Base-by-base conservation (phyloP, 2,888 invertebrate species). In the Laothoe populi region DNA sequence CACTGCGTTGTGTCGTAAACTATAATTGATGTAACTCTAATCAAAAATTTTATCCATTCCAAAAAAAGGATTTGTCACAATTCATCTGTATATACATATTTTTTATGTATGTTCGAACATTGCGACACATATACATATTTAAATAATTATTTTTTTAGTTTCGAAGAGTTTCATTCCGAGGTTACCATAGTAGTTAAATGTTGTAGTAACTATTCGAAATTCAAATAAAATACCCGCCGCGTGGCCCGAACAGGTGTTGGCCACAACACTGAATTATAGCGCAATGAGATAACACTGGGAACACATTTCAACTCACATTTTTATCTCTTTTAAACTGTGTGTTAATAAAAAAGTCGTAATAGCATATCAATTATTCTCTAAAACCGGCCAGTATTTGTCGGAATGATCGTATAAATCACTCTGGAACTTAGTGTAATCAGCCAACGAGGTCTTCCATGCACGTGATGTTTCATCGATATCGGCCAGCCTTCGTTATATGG, bases 381-480 rank as follows among this genome's bases (percentile, higher is more conserved):
- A 40, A 60, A 53, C 60, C 49, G 53, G 49, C 53, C 23, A 53
- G 24, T 21, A n/a, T 26, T 53, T 61, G 53, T 61, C 60, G 53
- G 19, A 63, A 63, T 63, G 42, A 49, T 31, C 53, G 53, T 57
- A 60, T 62, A 64, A 63, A 64, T 64, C 61, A 64, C 60, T 62
- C 57, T 64, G 60, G 53, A 53, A 49, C 60, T 64, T 63, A 57
- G 21, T 42, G 60, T 66, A 65, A 66, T 67, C 64, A 66, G 60
- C 59, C 61, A 64, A 66, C 63, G 59, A 53, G 68, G 42, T 42
- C 61, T 67, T 38, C 60, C 59, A 59, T 63, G 59, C 65, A 53
- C 61, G 69, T 63, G 64, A 53, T 3, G 26, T n/a, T 53, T 31
- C 42, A 64, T 69, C 68, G 69, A 72, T 72, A 68, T 58, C 38